Conservation (phyloP, 2,797 vertebrate genomes). For the Smutsia temminckii region DNA sequence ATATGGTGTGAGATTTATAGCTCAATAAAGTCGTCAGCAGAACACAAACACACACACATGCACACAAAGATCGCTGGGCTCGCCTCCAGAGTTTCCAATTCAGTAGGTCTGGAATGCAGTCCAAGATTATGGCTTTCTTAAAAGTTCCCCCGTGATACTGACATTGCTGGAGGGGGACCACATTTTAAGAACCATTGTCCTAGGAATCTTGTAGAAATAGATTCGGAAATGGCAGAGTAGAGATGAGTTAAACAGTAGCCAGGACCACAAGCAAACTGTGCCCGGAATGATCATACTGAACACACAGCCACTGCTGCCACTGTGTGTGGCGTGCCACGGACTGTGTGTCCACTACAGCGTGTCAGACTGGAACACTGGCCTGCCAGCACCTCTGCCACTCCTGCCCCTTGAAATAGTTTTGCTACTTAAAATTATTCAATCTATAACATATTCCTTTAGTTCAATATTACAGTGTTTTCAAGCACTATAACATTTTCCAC, state of each 20-base stretch:
- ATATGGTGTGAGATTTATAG: background rate
- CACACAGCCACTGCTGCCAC: accelerated
- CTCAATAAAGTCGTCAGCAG: background rate
- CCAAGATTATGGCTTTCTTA: background rate
- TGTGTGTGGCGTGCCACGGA: background rate
- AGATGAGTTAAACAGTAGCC: background rate
- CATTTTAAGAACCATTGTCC: background rate
- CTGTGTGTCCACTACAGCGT: background rate
- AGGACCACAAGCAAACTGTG: background rate
- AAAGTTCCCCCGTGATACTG: background rate
- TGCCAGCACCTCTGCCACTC: background rate
- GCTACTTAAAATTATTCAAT: background rate
- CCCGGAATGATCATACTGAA: background rate
- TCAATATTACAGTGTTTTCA: background rate
- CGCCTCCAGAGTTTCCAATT: background rate
- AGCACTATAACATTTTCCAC: background rate
- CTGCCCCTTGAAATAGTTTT: background rate
- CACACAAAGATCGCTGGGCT: background rate
- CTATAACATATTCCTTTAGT: background rate
- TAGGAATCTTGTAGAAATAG: background rate
- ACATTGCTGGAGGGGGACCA: background rate
- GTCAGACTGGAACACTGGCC: accelerated
- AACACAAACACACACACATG: background rate
- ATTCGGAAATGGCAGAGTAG: background rate
- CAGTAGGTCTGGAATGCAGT: background rate